A percentile compares a stretch with the other conserved stretches of the same genome.
Conservation (phyloP, 1,140 invertebrate species). For the Vollenhovia emeryi region DNA sequence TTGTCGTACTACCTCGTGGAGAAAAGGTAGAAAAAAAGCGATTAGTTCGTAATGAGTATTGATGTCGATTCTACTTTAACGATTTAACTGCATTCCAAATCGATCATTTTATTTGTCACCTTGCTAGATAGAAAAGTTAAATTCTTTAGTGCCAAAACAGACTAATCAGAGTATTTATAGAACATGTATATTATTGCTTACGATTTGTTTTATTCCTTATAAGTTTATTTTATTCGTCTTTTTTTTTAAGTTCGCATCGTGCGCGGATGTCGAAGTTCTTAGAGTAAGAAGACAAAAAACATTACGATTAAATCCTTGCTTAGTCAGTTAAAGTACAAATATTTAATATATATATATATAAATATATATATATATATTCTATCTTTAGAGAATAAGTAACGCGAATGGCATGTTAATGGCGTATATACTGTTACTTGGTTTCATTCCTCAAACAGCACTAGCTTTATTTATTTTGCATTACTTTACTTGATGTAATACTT, state of each 20-base stretch:
- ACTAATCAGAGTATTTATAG: slow-evolving; percentile 63
- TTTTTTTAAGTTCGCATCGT: slow-evolving; percentile 55
- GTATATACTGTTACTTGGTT: slow-evolving; percentile 77
- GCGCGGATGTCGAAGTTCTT: slow-evolving; percentile 68
- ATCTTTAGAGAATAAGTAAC: slow-evolving; percentile 78
- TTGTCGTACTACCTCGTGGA: slow-evolving; percentile 24
- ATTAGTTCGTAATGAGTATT: slow-evolving; percentile 50
- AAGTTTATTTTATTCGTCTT: slow-evolving; percentile 69
- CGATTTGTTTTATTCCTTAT: slow-evolving; percentile 68
- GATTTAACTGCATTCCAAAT: slow-evolving; percentile 62
- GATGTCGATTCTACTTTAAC: slow-evolving; percentile 47
- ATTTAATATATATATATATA: slow-evolving; percentile 78
- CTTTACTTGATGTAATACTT: slow-evolving; percentile 76
- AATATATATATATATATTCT: slow-evolving; percentile 82
- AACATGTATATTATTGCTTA: slow-evolving; percentile 56
- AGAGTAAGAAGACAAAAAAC: slow-evolving; percentile 62
- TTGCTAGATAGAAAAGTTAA: slow-evolving; percentile 50
- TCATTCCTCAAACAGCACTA: slow-evolving; percentile 79
- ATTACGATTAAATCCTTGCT: slow-evolving; percentile 81
- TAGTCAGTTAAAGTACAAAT: slow-evolving; percentile 86
- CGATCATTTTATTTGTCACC: slow-evolving; percentile 44
- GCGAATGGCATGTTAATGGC: slow-evolving; percentile 72
- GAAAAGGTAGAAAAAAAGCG: slow-evolving; percentile 31
- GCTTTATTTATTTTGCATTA: slow-evolving; percentile 76
- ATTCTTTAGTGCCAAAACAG: slow-evolving; percentile 80